Evolutionary conservation across 2,888 invertebrate genomes (phyloP).

Genomic region (Coremacera marginata): DNA sequence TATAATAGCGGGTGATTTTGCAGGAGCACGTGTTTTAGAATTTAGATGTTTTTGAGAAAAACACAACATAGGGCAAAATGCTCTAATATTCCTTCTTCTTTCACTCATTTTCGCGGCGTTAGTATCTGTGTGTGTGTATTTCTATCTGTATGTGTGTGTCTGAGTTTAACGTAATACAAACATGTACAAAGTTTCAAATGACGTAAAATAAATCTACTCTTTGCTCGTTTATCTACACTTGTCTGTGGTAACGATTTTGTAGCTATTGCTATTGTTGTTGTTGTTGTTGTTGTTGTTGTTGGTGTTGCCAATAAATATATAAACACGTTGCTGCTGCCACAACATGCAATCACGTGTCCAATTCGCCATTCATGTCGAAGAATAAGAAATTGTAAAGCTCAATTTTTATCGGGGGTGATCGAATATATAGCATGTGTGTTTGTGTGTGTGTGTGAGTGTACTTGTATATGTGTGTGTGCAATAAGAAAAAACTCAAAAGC

Average conservation of each 20-base stretch:
- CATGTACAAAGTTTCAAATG: conserved; percentile 6
- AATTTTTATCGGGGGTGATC: not conserved
- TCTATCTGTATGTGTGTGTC: too few relatives aligned
- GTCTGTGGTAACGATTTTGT: not conserved
- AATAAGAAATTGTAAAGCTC: conserved; percentile 5
- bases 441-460: too few relatives aligned
- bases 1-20: too few relatives aligned
- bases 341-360: conserved; percentile 37
- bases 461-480: too few relatives aligned
- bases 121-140: too few relatives aligned
- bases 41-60: too few relatives aligned
- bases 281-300: not conserved
- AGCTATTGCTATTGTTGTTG: not conserved
- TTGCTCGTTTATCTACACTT: not conserved
- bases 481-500: not conserved
- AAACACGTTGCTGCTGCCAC: not conserved
- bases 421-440: too few relatives aligned
- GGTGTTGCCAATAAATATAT: not conserved
- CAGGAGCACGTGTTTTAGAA: too few relatives aligned
- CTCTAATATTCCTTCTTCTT: too few relatives aligned
- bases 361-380: conserved; percentile 34
- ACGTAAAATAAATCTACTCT: conserved; percentile 9
- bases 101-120: too few relatives aligned
- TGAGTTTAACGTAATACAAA: not conserved
- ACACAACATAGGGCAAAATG: too few relatives aligned